A percentile compares a stretch with the other conserved stretches of the same genome.
Evolutionary conservation across 1,140 invertebrate species (phyloP).

Genomic region (Pissodes strobi): DNA sequence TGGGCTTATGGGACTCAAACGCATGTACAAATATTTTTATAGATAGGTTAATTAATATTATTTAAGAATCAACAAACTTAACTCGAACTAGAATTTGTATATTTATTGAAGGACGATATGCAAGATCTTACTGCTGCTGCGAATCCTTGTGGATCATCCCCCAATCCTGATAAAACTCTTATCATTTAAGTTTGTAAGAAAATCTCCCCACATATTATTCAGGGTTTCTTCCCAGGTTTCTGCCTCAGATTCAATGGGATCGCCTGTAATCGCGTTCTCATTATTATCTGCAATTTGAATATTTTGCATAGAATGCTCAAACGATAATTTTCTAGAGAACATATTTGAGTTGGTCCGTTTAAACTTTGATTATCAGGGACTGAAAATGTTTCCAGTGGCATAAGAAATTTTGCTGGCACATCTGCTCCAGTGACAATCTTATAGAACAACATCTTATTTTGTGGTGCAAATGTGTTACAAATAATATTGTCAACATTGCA

Average conservation of each 20-base stretch:
- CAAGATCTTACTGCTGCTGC: background rate
- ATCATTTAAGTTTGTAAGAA: background rate
- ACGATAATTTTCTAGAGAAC: too few relatives aligned
- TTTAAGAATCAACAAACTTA: too few relatives aligned
- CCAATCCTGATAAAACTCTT: background rate
- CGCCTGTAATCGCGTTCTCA: background rate
- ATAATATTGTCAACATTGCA: background rate
- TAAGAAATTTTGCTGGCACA: background rate
- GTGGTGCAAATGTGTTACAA: background rate
- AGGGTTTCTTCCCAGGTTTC: background rate
- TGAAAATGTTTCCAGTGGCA: too few relatives aligned
- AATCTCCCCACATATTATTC: background rate
- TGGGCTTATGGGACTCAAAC: too few relatives aligned
- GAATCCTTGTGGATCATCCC: background rate
- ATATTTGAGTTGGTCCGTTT: too few relatives aligned
- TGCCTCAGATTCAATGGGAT: background rate
- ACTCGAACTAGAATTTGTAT: too few relatives aligned
- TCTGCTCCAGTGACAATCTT: background rate
- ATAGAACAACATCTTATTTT: background rate
- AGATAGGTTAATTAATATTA: too few relatives aligned
- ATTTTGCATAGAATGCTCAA: too few relatives aligned
- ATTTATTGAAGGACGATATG: background rate
- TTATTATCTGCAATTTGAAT: background rate
- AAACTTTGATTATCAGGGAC: background rate
- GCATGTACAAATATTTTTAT: too few relatives aligned